A percentile compares a stretch with the other conserved stretches of the same genome.
Conservation (phyloP, 2,888 invertebrate genomes). For the Drosophila neoperkinsi region DNA sequence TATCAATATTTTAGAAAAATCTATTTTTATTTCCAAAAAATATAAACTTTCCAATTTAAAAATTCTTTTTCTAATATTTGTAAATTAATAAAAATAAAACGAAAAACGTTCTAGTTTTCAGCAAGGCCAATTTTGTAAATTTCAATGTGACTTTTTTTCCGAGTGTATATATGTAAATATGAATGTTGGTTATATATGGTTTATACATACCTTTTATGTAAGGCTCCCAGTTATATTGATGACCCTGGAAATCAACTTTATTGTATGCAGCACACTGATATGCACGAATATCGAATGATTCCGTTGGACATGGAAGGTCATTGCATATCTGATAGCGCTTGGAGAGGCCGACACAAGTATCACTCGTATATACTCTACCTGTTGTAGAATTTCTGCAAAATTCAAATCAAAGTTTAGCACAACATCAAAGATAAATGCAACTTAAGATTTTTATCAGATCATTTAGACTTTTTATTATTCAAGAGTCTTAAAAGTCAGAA, state of each 20-base stretch:
- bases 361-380: conserved; percentile 82
- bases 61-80: neutral
- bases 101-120: neutral
- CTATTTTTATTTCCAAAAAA: rapidly evolving
- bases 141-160: neutral
- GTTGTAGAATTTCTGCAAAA: conserved; percentile 70
- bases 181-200: neutral
- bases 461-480: neutral
- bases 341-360: conserved; percentile 91
- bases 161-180: neutral
- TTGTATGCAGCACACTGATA: conserved; percentile 93
- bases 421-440: neutral
- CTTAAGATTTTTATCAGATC: neutral
- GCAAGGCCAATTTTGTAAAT: neutral
- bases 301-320: conserved; percentile 87
- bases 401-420: neutral
- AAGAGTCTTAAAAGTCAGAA: neutral
- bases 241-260: conserved; percentile 91
- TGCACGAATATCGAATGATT: conserved; percentile 89
- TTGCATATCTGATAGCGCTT: conserved; percentile 94
- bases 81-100: neutral
- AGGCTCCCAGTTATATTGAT: conserved; percentile 92
- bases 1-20: neutral
- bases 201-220: conserved; percentile 89
- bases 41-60: rapidly evolving